Conservation (phyloP, 2,113 vertebrate genomes). For the Notothenia coriiceps region DNA sequence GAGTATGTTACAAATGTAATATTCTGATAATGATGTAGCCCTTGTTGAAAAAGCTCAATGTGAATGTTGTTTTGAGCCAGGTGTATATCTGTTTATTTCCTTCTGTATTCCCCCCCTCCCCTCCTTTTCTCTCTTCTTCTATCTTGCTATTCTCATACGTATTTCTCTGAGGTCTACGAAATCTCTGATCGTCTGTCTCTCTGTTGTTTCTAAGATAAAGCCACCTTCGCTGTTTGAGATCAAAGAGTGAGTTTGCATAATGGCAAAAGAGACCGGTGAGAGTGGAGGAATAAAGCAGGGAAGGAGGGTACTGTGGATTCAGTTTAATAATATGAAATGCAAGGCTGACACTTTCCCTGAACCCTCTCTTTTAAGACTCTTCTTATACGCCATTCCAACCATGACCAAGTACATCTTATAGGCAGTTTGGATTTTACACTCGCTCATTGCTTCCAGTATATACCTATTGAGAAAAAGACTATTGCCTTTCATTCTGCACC, state of each 20-base stretch:
- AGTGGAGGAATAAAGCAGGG: conserved; percentile 35
- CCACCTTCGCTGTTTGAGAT: conserved; percentile 69
- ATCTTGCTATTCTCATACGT: conserved; percentile 30
- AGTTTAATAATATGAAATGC: conserved; percentile 66
- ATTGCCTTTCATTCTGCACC: conserved; percentile 17
- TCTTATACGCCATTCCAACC: conserved; percentile 50
- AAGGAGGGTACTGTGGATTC: conserved; percentile 48
- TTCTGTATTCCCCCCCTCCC: background rate
- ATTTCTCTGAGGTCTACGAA: conserved; percentile 48
- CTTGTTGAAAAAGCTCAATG: background rate
- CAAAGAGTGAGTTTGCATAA: conserved; percentile 77
- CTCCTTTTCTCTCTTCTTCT: background rate
- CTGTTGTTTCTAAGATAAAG: conserved; percentile 70
- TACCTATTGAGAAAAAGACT: conserved; percentile 18
- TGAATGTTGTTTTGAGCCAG: background rate
- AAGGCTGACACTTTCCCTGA: conserved; percentile 68
- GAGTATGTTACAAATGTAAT: background rate
- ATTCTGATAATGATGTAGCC: background rate
- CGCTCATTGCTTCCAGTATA: conserved; percentile 34
- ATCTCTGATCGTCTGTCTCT: conserved; percentile 67
- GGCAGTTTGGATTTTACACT: conserved; percentile 38
- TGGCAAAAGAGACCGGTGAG: conserved; percentile 42
- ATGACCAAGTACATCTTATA: conserved; percentile 62
- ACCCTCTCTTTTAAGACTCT: conserved; percentile 54
- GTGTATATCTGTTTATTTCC: background rate